Evolutionary conservation across 2,797 vertebrate species (phyloP).

Genomic region (Chloroceryle inda): DNA sequence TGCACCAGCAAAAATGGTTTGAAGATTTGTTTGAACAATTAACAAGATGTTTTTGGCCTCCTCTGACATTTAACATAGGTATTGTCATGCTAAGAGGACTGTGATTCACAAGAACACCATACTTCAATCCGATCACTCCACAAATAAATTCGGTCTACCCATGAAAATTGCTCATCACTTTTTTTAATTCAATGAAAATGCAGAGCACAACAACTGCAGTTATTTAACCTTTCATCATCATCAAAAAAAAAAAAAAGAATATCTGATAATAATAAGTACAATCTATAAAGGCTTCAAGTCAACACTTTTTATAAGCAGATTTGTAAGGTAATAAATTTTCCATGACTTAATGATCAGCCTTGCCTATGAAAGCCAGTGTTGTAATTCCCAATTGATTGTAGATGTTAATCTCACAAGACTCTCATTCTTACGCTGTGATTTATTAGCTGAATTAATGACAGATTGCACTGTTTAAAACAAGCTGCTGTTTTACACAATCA

Average conservation of each 20-base stretch:
- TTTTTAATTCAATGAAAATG: background rate
- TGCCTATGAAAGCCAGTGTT: conserved; percentile 60
- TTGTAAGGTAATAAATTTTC: conserved; percentile 74
- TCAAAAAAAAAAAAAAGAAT: background rate
- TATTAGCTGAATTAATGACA: conserved; percentile 81
- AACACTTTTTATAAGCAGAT: conserved; percentile 68
- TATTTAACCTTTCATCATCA: conserved; percentile 55
- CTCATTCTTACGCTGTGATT: conserved; percentile 77
- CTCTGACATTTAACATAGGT: background rate
- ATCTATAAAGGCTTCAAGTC: conserved; percentile 67
- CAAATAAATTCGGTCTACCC: background rate
- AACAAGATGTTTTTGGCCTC: background rate
- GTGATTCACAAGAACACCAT: background rate
- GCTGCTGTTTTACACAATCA: conserved; percentile 71
- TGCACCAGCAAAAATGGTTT: background rate
- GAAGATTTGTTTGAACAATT: background rate
- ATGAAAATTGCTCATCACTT: background rate
- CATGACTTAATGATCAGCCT: conserved; percentile 72
- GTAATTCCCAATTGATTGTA: conserved; percentile 76
- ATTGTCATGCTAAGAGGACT: conserved; percentile 9
- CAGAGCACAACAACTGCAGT: background rate
- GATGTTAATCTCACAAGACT: conserved; percentile 80
- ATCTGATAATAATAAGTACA: conserved; percentile 41
- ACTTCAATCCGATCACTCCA: background rate
- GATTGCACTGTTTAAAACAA: conserved; percentile 77